Percentiles rank a stretch among this genome's conserved stretches.
phyloP scores from a whole-genome alignment of 1,140 invertebrate genomes.

The Bicyclus anynana region DNA sequence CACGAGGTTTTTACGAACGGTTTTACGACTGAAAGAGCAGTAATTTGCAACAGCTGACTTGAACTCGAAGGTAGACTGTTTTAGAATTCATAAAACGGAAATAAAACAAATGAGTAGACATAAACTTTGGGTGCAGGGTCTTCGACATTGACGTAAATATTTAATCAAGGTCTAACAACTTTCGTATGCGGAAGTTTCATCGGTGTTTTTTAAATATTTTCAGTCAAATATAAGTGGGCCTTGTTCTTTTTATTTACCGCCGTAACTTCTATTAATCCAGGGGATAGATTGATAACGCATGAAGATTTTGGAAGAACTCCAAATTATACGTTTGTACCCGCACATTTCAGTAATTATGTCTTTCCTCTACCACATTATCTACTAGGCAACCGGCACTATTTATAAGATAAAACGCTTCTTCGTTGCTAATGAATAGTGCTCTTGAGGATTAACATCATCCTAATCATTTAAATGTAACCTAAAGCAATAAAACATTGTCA shows the following conservation, averaged over 20 bases:
- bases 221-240: background rate
- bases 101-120: background rate
- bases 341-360: constrained; percentile 63
- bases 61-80: background rate
- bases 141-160: background rate
- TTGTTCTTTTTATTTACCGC: constrained; percentile 23
- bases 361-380: constrained; percentile 50
- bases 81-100: background rate
- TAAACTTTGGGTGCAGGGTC: background rate
- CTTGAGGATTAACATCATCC: background rate
- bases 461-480: background rate
- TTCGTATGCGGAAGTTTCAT: background rate
- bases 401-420: constrained; percentile 26
- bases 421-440: background rate
- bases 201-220: background rate
- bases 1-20: no score
- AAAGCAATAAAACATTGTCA: no score
- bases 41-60: background rate
- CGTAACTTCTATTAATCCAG: constrained; percentile 60
- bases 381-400: constrained; percentile 53
- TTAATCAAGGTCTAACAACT: background rate
- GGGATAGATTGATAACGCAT: constrained; percentile 49
- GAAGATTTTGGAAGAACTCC: constrained; percentile 63
- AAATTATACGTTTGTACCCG: constrained; percentile 56
- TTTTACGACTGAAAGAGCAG: background rate